Evolutionary conservation across 2,113 vertebrate species (phyloP).

Genomic region (Scopus umbretta): DNA sequence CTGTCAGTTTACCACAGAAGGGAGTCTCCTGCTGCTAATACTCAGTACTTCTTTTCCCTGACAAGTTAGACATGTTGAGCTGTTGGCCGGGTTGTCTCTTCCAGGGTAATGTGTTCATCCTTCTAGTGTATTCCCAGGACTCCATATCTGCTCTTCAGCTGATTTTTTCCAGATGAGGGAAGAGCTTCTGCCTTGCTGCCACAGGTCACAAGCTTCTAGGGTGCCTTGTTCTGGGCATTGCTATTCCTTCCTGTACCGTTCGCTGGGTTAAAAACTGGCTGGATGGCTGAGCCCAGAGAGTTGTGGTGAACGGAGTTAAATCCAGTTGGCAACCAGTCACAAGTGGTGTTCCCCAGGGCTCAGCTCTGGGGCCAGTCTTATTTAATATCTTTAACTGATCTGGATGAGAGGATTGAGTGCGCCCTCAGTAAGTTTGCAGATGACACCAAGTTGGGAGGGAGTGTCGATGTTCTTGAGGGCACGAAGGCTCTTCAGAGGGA

Average conservation of each 20-base stretch:
- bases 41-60: neutral
- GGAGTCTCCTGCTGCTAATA: neutral
- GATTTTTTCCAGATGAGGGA: neutral
- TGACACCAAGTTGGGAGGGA: too few species aligned
- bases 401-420: too few species aligned
- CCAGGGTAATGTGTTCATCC: neutral
- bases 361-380: too few species aligned
- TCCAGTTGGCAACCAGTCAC: too few species aligned
- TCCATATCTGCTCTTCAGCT: neutral
- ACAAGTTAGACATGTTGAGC: neutral
- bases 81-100: neutral
- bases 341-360: too few species aligned
- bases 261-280: too few species aligned
- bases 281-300: too few species aligned
- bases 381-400: too few species aligned
- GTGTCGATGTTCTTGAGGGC: too few species aligned
- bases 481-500: too few species aligned
- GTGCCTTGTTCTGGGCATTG: neutral
- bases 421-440: too few species aligned
- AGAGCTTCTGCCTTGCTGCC: neutral
- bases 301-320: too few species aligned
- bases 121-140: neutral
- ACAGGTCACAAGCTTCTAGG: neutral
- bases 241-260: neutral
- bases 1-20: neutral